These are phyloP conservation scores for Chloroceryle amazona DNA, from an alignment of 2,797 vertebrate genomes.

Conservation along the genomic window DNA sequence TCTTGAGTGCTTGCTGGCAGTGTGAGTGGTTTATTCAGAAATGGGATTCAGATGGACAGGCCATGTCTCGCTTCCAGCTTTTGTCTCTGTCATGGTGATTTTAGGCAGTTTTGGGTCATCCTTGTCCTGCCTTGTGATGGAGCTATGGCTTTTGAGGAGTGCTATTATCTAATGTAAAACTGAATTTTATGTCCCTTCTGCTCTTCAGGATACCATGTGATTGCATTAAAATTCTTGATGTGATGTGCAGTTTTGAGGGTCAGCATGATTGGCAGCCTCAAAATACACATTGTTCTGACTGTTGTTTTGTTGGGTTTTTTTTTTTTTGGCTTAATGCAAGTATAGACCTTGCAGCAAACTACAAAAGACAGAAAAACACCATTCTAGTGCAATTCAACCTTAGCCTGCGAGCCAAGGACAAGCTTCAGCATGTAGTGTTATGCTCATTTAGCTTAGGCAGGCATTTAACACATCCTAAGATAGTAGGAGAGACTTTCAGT, in stretches of 20 bases:
- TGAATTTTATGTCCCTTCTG: not conserved
- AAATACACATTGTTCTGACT: not conserved
- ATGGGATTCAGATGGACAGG: not conserved
- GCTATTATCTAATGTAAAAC: not conserved
- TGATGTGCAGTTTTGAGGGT: not conserved
- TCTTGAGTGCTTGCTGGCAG: not conserved
- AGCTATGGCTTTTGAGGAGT: not conserved
- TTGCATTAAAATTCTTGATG: not conserved
- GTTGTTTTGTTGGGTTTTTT: not conserved
- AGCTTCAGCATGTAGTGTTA: not conserved
- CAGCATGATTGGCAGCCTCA: not conserved
- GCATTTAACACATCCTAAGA: not conserved
- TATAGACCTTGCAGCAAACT: not conserved
- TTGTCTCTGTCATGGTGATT: not conserved
- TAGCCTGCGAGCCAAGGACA: not conserved
- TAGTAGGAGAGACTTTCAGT: not conserved
- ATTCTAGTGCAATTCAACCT: not conserved
- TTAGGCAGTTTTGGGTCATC: not conserved
- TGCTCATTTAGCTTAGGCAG: rapidly evolving
- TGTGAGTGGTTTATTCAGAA: not conserved
- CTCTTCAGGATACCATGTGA: rapidly evolving
- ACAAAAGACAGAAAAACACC: not conserved
- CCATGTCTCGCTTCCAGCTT: not conserved
- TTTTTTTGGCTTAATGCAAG: not conserved
- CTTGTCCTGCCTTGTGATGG: rapidly evolving